Base-by-base conservation (phyloP, 2,797 vertebrate species). In the Myripristis murdjan region DNA sequence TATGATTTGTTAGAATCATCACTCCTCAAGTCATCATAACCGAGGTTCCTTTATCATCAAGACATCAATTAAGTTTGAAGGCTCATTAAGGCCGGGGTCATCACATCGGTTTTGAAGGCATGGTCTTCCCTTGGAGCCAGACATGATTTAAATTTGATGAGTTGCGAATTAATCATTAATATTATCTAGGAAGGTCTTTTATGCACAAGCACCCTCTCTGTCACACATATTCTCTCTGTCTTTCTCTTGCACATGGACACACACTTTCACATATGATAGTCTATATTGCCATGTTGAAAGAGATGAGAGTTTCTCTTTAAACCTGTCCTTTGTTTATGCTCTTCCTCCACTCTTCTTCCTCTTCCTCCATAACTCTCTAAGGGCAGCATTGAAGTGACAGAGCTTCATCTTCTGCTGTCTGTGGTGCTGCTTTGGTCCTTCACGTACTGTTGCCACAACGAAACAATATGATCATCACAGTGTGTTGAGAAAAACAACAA, bases 371-470 rank as follows among this genome's bases (percentile, higher is more conserved):
- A 52, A 24, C 43, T 75, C 84, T 85, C 76, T 23, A 10, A 64
- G 67, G 74, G 71, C 58, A 81, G 59, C 74, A 14, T 59, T 64
- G 69, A 87, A 86, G 87, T 87, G 78, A 88, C 80, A 83, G 51
- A 20, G 61, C 88, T 89, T 89, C 84, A 86, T 90, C 85, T 68
- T 57, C 76, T 79, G 63, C 68, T 80, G 81, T 82, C 83, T 84
- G 84, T 85, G 82, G 62, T 70, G 68, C 71, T 65, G 80, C 73
- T 79, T 24, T 83, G 60, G n/a, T 68, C 73, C 73, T 60, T 76
- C 68, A 65, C 69, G 49, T 62, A 57, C 66, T 76, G 64, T 48
- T 55, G 63, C 61, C 72, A 70, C 41, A 53, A 53, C 75, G 70
- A 70, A 14, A 37, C 9, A 51, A 64, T 39, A 33, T 57, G 53